These are phyloP conservation scores for Rhineura floridana DNA, from an alignment of 2,113 vertebrate genomes.

Conservation along the genomic window DNA sequence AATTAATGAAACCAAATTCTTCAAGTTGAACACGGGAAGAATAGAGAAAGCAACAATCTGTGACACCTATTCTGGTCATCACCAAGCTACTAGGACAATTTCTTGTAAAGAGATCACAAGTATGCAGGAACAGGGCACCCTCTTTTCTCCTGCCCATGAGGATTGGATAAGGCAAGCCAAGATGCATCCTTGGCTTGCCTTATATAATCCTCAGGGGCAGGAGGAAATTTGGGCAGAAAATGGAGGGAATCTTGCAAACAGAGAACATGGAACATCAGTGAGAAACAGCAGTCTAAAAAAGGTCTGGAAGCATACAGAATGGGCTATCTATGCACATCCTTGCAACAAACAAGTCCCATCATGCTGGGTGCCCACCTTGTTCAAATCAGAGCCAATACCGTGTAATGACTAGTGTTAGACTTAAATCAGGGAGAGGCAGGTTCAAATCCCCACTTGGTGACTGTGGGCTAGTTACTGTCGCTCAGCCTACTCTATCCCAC, in stretches of 20 bases:
- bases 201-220: too few relatives aligned
- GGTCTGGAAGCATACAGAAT: neutral
- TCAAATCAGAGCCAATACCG: neutral
- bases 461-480: neutral
- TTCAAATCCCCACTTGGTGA: neutral
- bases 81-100: neutral
- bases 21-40: neutral
- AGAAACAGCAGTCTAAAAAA: neutral
- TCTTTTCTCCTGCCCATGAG: neutral
- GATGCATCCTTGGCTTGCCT: rapidly evolving
- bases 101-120: neutral
- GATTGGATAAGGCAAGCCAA: neutral
- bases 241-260: neutral
- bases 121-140: neutral
- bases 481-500: neutral
- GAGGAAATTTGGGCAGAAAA: neutral
- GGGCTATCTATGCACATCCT: too few relatives aligned
- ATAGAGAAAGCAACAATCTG: neutral
- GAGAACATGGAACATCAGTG: neutral
- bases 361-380: neutral
- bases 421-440: neutral
- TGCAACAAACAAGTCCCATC: neutral
- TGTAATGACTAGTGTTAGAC: neutral
- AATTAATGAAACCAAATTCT: neutral
- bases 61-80: neutral